These are phyloP conservation scores for Symphodus melops DNA, from an alignment of 2,113 vertebrate species.

Conservation along the genomic window DNA sequence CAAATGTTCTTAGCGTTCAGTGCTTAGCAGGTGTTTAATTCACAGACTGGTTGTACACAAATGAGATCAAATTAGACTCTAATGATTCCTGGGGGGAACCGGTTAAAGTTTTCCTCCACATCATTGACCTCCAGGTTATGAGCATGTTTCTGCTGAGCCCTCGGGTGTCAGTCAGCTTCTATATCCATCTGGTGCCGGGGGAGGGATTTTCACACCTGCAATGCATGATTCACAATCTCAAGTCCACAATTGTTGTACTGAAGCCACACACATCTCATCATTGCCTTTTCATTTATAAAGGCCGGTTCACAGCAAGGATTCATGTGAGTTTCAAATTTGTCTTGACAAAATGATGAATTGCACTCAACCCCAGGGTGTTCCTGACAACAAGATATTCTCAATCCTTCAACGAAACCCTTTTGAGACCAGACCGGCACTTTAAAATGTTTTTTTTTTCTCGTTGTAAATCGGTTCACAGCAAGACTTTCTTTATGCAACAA, in stretches of 20 bases:
- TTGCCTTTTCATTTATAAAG: conserved; percentile 1
- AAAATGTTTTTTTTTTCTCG: too few species aligned
- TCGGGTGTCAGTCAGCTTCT: conserved; percentile 21
- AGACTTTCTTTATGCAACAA: too few species aligned
- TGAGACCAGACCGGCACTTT: too few species aligned
- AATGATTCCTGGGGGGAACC: conserved; percentile 45
- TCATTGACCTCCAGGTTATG: conserved; percentile 44
- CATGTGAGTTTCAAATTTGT: too few species aligned
- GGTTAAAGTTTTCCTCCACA: conserved; percentile 43
- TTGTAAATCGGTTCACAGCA: too few species aligned
- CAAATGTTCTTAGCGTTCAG: conserved; percentile 32
- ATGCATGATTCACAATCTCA: background rate
- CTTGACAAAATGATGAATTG: too few species aligned
- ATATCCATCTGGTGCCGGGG: conserved; percentile 24
- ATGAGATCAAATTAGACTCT: conserved; percentile 52
- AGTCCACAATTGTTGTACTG: background rate
- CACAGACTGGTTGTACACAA: conserved; percentile 42
- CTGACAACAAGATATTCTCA: too few species aligned
- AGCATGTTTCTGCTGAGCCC: conserved; percentile 8
- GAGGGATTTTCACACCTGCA: conserved; percentile 24
- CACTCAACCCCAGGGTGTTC: too few species aligned
- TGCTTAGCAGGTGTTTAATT: conserved; percentile 61
- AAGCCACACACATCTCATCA: background rate
- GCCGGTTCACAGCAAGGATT: too few species aligned
- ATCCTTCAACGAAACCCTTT: too few species aligned